A percentile compares a stretch with the other conserved stretches of the same genome.
Conservation (phyloP, 2,797 vertebrate species). For the Channallabes apus region DNA sequence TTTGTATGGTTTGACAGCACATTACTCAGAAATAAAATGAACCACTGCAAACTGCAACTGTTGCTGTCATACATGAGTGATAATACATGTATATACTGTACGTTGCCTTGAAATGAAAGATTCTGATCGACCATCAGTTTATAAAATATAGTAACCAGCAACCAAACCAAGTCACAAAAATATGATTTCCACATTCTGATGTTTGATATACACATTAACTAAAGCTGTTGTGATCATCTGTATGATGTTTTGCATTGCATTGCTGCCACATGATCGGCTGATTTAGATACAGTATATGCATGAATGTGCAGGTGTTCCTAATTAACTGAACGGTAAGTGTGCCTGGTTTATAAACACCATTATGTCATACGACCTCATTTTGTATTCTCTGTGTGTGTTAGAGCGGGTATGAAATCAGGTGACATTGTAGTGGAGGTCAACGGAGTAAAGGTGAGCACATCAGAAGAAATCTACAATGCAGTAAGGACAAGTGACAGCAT, state of each 20-base stretch:
- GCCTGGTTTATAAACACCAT: neutral
- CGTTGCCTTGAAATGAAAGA: too few relatives aligned
- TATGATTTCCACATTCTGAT: neutral
- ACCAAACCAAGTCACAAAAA: neutral
- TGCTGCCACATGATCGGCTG: neutral
- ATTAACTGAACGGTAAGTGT: neutral
- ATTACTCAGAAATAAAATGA: neutral
- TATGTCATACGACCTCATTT: neutral
- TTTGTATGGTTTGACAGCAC: neutral
- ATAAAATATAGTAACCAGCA: neutral
- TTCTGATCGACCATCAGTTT: neutral
- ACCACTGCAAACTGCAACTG: neutral
- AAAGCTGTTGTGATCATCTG: neutral
- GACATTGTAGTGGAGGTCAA: conserved; percentile 91
- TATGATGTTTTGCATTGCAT: neutral
- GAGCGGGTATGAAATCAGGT: conserved; percentile 86
- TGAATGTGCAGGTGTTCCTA: neutral
- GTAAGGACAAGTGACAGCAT: conserved; percentile 80
- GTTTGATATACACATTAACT: neutral
- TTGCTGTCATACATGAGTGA: neutral
- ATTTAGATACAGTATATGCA: neutral
- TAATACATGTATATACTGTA: neutral
- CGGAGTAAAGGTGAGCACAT: conserved; percentile 71
- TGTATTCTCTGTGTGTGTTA: conserved; percentile 61
- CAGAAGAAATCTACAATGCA: conserved; percentile 87